Evolutionary conservation across 2,113 vertebrate genomes (phyloP).

Genomic region (Anarhynchus alexandrinus): DNA sequence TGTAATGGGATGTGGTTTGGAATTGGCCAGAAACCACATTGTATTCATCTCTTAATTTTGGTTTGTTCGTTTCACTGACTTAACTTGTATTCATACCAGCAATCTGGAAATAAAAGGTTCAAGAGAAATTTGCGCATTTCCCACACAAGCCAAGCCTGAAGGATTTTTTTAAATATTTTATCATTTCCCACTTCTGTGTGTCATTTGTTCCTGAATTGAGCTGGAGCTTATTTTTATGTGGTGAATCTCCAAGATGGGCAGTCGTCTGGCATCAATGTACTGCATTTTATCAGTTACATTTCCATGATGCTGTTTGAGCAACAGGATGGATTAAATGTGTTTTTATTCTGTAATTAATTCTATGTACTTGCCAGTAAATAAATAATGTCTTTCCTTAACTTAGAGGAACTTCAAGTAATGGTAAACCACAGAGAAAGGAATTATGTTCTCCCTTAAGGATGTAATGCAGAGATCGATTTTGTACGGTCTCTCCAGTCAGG

Average conservation of each 20-base stretch:
- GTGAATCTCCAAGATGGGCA: neutral
- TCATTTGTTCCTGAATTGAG: neutral
- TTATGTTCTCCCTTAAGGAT: neutral
- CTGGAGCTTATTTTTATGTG: neutral
- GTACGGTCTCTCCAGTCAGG: neutral
- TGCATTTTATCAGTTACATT: neutral
- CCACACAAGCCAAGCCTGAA: neutral
- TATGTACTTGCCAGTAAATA: neutral
- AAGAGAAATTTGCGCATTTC: neutral
- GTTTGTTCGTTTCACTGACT: neutral
- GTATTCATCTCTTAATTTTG: neutral
- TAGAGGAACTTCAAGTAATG: neutral
- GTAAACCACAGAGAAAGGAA: neutral
- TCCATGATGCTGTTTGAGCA: neutral
- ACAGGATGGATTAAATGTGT: neutral
- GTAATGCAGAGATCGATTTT: neutral
- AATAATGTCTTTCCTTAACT: neutral
- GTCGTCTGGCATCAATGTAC: neutral
- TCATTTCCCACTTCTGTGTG: neutral
- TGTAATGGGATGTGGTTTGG: neutral
- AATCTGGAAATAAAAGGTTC: neutral
- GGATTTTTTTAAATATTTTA: neutral
- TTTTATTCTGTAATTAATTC: neutral
- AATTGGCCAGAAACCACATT: neutral
- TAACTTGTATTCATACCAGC: neutral